Conservation (phyloP, 2,888 invertebrate genomes). For the Meghimatium bilineatum region DNA sequence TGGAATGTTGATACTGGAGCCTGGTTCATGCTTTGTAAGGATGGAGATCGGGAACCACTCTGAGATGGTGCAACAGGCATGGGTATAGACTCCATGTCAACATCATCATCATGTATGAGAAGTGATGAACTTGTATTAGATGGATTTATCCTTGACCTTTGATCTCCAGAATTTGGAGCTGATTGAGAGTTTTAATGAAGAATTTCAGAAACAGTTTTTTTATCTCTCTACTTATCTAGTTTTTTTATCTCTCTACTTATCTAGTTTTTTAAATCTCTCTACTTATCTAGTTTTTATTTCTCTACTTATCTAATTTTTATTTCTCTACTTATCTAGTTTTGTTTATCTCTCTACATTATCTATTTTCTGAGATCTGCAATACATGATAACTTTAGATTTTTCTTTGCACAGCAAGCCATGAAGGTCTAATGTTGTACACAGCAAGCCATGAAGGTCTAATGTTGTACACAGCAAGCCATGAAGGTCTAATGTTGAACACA, state of each 20-base stretch:
- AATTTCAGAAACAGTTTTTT: not conserved
- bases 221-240: not conserved
- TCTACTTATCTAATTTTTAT: too few relatives aligned
- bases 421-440: too few relatives aligned
- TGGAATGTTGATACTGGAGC: conserved; percentile 43
- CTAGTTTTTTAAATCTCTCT: not conserved
- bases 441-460: too few relatives aligned
- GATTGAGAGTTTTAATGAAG: conserved; percentile 21
- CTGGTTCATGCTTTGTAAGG: conserved; percentile 22
- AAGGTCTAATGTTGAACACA: too few relatives aligned
- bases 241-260: not conserved
- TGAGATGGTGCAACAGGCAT: conserved; percentile 60
- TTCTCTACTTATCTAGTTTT: too few relatives aligned
- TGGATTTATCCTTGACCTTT: not conserved
- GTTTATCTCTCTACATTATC: too few relatives aligned
- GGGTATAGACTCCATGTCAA: conserved; percentile 65
- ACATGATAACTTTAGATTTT: too few relatives aligned
- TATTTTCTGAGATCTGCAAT: too few relatives aligned
- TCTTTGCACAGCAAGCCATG: too few relatives aligned
- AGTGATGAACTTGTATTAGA: conserved; percentile 45
- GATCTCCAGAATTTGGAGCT: conserved; percentile 1
- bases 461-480: too few relatives aligned
- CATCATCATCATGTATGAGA: conserved; percentile 59
- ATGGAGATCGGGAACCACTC: conserved; percentile 40
- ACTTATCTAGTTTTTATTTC: too few relatives aligned